Evolutionary conservation across 2,113 vertebrate species (phyloP), one percentile per base, ranked within the genome.

Genomic region (Zapornia atra): DNA sequence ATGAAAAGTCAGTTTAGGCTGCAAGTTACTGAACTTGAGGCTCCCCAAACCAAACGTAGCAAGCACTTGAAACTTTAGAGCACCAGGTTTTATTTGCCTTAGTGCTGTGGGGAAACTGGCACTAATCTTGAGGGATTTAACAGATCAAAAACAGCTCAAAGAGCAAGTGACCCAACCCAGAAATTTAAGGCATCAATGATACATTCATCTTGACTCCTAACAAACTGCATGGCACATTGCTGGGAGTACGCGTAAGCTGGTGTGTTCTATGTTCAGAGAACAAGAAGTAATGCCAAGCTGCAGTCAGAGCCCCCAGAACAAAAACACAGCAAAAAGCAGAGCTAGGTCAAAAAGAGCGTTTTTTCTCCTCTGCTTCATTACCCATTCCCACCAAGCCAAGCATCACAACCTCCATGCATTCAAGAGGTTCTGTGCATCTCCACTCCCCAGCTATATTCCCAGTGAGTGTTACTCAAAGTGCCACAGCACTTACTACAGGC

Each of bases 101-200:
- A 42, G 25, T 34, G 54, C 31, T 36, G 34, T 4, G 9, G 34
- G 60, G 44, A 88, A 96, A 92, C 2, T 1, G 18, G 8, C 15
- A 53, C 75, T 86, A 83, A 68, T 86, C 46, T 54, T 29, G 28
- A 75, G 22, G 48, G 46, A 66, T 65, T 73, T 83, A 51, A 72
- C 36, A 90, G 46, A 61, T 72, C 14, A 38, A 78, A 64, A 77
- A 63, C 10, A 59, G 54, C 36, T 80, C n/a, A 29, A 59, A 86
- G 60, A 75, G 24, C 51, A 86, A 81, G 34, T 22, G 40, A 71
- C 68, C 34, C 44, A 86, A 78, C 12, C 5, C 14, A 38, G 63
- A 42, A 50, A 79, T 63, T 72, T 92, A 97, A 95, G 86, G 95
- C 91, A 91, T 89, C 29, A 60, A 68, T 51, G 48, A 92, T 79